Evolutionary conservation across 2,797 vertebrate species (phyloP), one percentile per base, ranked within the genome.

Genomic region (Rachycentron canadum): DNA sequence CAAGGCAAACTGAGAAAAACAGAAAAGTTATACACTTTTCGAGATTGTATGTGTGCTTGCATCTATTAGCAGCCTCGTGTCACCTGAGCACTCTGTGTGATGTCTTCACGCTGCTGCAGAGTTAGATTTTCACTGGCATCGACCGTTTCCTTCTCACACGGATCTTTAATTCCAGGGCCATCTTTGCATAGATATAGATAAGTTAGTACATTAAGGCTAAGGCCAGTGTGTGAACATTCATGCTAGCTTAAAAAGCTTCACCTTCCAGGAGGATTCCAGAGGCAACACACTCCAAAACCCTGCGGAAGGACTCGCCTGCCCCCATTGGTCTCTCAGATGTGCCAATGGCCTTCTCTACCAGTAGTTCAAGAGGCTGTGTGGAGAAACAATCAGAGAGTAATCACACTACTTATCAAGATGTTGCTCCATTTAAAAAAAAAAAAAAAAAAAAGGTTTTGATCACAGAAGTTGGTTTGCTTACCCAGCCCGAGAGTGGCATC

Each of bases 51-150:
- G 16, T 25, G 7, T 50, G 23, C 3, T 4, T 73, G 53, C 1
- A 49, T 56, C 56, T 16, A 30, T 69, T 9, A 28, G 21, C 17
- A 43, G 53, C 16, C 9, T 70, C 17, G 0, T 21, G 58, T 66
- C 92, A 99, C 98, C 96, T 99, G 98, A 92, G 97, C 97, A 89
- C 97, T 99, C 92, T 97, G 96, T 47, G 97, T 99, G 91, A 99
- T 97, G 93, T 99, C 97, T 93, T 99, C 98, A 73, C 97, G 94
- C 93, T 99, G 96, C 92, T 99, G 98, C 78, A 77, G 90, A 85
- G 94, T 96, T 90, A 99, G 94, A 93, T 94, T 87, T 84, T 88
- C 90, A 82, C 95, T 95, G 77, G 97, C 97, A 83, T 99, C 97
- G 26, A 95, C 92, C 32, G 91, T 87, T 86, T 98, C 98, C 92